Evolutionary conservation across 2,113 vertebrate genomes (phyloP).

Genomic region (Micromys minutus): DNA sequence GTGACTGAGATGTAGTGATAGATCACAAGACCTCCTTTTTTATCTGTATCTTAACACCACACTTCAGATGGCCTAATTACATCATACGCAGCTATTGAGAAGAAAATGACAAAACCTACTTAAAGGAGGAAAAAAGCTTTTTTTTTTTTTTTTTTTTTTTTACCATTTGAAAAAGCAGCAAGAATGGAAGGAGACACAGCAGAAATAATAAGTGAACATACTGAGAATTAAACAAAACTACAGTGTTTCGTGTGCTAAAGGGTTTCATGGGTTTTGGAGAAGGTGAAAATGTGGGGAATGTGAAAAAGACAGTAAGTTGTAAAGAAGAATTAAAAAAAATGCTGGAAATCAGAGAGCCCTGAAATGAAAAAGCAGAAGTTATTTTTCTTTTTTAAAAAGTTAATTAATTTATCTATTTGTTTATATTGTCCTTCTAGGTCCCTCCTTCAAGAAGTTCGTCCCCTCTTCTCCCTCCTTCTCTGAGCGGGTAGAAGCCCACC

Average conservation of each 20-base stretch:
- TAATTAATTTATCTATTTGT: too few relatives aligned
- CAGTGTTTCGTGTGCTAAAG: background rate
- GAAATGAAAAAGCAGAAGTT: background rate
- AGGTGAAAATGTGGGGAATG: background rate
- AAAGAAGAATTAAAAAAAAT: background rate
- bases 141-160: too few relatives aligned
- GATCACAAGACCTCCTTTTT: background rate
- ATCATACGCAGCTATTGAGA: background rate
- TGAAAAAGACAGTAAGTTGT: background rate
- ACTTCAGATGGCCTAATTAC: background rate
- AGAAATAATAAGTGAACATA: background rate
- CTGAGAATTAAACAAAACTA: background rate
- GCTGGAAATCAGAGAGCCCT: background rate
- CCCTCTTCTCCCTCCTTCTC: too few relatives aligned
- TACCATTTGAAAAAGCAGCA: background rate
- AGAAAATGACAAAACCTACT: background rate
- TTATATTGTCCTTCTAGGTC: too few relatives aligned
- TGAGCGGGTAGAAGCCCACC: too few relatives aligned
- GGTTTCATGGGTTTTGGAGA: background rate
- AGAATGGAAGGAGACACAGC: background rate
- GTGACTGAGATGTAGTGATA: background rate
- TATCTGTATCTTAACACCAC: background rate
- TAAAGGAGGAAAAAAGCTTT: background rate
- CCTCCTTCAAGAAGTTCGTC: too few relatives aligned
- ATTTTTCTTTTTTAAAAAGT: too few relatives aligned